Evolutionary conservation across 2,797 vertebrate genomes (phyloP).

Genomic region (Triplophysa yarkandensis): DNA sequence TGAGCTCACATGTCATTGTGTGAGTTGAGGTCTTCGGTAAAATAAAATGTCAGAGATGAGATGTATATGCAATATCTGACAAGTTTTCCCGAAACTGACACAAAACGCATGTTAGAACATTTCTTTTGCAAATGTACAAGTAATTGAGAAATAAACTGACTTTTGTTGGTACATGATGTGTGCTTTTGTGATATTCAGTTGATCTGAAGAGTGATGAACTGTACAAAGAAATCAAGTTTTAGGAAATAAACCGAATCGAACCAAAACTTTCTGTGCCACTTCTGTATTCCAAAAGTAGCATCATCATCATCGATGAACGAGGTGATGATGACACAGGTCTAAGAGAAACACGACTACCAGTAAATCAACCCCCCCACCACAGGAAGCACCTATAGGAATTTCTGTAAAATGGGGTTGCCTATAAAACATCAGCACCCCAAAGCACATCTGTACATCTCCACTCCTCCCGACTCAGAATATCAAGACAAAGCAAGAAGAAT

Average conservation of each 20-base stretch:
- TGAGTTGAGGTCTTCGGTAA: constrained; percentile 12
- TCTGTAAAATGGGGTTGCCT: constrained; percentile 31
- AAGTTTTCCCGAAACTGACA: constrained; percentile 30
- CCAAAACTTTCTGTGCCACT: constrained; percentile 19
- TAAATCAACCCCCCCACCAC: constrained; percentile 40
- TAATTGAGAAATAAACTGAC: no score
- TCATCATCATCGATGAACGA: constrained; percentile 7
- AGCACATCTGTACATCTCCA: constrained; percentile 48
- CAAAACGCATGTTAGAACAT: background rate
- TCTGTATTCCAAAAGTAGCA: constrained; percentile 22
- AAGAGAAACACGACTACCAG: constrained; percentile 30
- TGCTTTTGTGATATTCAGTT: no score
- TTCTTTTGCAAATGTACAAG: background rate
- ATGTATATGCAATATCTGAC: background rate
- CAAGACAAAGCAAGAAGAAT: constrained; percentile 55
- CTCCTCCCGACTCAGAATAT: constrained; percentile 34
- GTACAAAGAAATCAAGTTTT: background rate
- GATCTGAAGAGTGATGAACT: background rate
- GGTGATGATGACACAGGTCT: constrained; percentile 38
- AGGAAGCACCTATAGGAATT: constrained; percentile 38
- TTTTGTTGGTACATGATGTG: no score
- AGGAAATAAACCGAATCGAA: constrained; percentile 20
- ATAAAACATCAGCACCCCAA: constrained; percentile 50
- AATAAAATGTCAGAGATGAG: constrained; percentile 38
- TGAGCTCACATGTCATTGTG: constrained; percentile 20